Percentiles rank a stretch among this genome's conserved stretches.
Conservation (phyloP, 1,140 invertebrate genomes). For the Calycopis cecrops region DNA sequence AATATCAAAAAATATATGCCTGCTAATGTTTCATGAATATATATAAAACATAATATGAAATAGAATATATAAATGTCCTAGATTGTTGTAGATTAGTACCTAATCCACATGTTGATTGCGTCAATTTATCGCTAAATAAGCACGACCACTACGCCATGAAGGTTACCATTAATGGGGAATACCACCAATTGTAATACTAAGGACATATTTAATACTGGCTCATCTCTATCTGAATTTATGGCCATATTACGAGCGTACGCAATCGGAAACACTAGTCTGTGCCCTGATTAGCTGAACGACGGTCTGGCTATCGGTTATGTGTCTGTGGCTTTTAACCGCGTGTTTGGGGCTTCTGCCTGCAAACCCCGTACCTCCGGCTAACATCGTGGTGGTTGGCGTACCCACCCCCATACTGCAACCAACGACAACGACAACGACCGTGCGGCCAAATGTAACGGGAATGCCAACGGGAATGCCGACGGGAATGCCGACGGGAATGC, state of each 20-base stretch:
- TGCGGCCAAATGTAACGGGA: conserved; percentile 21
- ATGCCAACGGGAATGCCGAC: conserved; percentile 8
- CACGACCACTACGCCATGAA: conserved; percentile 63
- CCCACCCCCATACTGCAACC: conserved; percentile 45
- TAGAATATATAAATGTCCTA: conserved; percentile 20
- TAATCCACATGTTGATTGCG: conserved; percentile 58
- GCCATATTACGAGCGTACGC: conserved; percentile 27
- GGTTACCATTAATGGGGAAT: conserved; percentile 66
- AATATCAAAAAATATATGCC: background rate
- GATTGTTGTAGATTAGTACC: conserved; percentile 45
- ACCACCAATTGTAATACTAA: conserved; percentile 57
- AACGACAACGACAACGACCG: conserved; percentile 38
- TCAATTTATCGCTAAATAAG: conserved; percentile 60
- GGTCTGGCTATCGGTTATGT: conserved; percentile 35
- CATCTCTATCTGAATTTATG: conserved; percentile 47
- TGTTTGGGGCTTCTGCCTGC: conserved; percentile 58
- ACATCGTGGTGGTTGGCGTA: conserved; percentile 49
- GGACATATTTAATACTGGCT: conserved; percentile 63
- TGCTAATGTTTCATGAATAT: background rate
- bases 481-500: background rate
- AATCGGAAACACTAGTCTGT: conserved; percentile 21
- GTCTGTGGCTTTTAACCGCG: conserved; percentile 69
- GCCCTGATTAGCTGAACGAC: conserved; percentile 14
- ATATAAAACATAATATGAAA: background rate
- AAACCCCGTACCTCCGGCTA: conserved; percentile 36